A percentile compares a stretch with the other conserved stretches of the same genome.
Conservation (phyloP, 1,140 invertebrate genomes). For the Drosophila yakuba region DNA sequence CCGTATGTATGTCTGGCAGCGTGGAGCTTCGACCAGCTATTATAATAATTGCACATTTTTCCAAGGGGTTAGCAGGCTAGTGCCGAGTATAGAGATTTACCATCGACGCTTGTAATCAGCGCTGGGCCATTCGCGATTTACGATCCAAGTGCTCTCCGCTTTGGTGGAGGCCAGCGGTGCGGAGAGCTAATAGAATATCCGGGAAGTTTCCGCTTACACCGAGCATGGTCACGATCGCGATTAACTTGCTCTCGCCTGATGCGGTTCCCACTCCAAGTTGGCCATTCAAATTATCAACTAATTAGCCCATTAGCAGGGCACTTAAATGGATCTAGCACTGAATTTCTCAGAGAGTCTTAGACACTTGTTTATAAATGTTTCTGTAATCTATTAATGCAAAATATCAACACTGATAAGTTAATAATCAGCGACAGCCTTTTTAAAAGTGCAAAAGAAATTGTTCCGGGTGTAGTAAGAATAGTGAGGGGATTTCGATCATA, state of each 20-base stretch:
- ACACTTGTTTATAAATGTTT: background rate
- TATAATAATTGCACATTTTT: conserved; percentile 67
- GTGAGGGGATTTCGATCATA: background rate
- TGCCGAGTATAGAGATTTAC: conserved; percentile 33
- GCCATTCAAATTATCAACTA: conserved; percentile 18
- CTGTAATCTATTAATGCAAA: conserved; percentile 2
- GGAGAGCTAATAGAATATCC: background rate
- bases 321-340: conserved; percentile 17
- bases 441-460: background rate
- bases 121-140: conserved; percentile 23
- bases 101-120: conserved; percentile 34
- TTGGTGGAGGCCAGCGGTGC: background rate
- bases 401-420: conserved; percentile 12
- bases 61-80: conserved; percentile 35
- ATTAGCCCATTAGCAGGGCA: conserved; percentile 36
- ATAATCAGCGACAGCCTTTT: background rate
- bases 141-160: conserved; percentile 4
- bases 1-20: conserved; percentile 2
- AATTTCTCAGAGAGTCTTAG: conserved; percentile 10
- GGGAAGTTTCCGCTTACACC: conserved; percentile 28
- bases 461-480: background rate
- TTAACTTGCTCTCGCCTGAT: conserved; percentile 8
- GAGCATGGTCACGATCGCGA: conserved; percentile 28
- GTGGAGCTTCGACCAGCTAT: conserved; percentile 86
- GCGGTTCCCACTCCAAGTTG: conserved; percentile 27